These are phyloP conservation scores for Eubasilissa splendida DNA, from an alignment of 2,888 invertebrate species.

Conservation along the genomic window DNA sequence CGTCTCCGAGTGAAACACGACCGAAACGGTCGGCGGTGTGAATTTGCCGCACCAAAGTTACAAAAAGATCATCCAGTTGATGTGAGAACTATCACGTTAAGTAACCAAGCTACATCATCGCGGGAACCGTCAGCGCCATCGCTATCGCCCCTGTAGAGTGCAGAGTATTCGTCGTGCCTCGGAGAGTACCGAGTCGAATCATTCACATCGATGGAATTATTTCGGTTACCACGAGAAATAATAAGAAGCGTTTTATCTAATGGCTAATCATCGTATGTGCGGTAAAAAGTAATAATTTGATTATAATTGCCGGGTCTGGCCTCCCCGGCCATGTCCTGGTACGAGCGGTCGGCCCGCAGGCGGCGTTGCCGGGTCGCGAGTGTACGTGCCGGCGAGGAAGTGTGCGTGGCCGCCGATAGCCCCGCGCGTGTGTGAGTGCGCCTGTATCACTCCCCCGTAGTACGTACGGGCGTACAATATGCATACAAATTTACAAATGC, in stretches of 20 bases:
- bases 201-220: slow-evolving; percentile 11
- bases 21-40: no score
- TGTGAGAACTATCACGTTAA: neutral
- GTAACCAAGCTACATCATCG: neutral
- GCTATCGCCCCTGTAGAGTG: no score
- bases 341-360: slow-evolving; percentile 22
- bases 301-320: slow-evolving; percentile 9
- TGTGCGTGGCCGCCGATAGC: slow-evolving; percentile 34
- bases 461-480: neutral
- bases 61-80: no score
- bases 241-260: slow-evolving; percentile 13
- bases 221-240: slow-evolving; percentile 12
- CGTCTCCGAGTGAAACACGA: slow-evolving; percentile 25
- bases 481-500: neutral
- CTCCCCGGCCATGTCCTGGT: neutral
- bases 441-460: neutral
- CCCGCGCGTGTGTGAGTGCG: neutral
- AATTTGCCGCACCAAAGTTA: no score
- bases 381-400: slow-evolving; percentile 37
- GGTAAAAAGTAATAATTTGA: slow-evolving; percentile 27
- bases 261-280: slow-evolving; percentile 21
- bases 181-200: neutral
- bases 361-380: slow-evolving; percentile 39
- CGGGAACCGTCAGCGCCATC: neutral
- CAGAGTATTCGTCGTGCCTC: neutral